Conservation (phyloP, 2,113 vertebrate genomes). For the Sander lucioperca region DNA sequence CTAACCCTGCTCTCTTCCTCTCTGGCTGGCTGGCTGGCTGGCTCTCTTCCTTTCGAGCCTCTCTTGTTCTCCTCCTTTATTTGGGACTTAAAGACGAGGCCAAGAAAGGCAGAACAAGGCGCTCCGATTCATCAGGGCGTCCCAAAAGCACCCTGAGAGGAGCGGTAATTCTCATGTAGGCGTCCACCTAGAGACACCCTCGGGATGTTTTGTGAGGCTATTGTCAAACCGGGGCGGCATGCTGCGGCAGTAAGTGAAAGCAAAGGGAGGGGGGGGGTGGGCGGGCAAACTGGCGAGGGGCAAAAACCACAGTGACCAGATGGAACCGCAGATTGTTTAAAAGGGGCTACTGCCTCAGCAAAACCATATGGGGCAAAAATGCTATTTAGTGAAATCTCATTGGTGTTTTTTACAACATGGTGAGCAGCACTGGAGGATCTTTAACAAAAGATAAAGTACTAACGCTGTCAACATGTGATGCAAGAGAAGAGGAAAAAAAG, state of each 20-base stretch:
- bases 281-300: constrained; percentile 39
- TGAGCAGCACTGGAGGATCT: constrained; percentile 35
- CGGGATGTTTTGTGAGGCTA: constrained; percentile 58
- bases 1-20: constrained; percentile 33
- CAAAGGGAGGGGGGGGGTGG: constrained; percentile 17
- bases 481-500: not conserved
- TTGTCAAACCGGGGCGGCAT: constrained; percentile 43
- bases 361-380: constrained; percentile 74
- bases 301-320: constrained; percentile 78
- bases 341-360: constrained; percentile 71
- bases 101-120: constrained; percentile 16
- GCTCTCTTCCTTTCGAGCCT: constrained; percentile 34
- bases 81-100: constrained; percentile 31
- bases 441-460: constrained; percentile 48
- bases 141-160: constrained; percentile 40
- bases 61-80: constrained; percentile 43
- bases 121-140: constrained; percentile 45
- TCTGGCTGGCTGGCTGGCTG: too few relatives aligned
- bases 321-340: constrained; percentile 81
- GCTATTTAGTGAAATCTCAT: constrained; percentile 65
- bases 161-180: constrained; percentile 37
- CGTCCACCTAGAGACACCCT: constrained; percentile 54
- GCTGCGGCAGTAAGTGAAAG: constrained; percentile 65
- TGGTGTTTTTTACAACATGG: constrained; percentile 50
- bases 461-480: constrained; percentile 5